Conservation (phyloP, 2,888 invertebrate genomes). For the Dasysyrphus albostriatus region DNA sequence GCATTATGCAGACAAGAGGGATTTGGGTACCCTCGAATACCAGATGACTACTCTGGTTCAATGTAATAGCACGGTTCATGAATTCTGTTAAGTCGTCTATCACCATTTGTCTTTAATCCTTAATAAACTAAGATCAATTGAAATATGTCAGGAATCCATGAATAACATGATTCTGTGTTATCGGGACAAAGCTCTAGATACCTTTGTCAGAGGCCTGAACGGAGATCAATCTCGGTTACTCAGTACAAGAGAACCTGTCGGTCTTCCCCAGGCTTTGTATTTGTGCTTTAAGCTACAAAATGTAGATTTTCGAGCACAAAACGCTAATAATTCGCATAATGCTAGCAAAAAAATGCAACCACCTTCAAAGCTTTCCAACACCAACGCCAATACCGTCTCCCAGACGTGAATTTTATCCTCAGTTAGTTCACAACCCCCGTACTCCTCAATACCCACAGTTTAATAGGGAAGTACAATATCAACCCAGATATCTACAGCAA, state of each 20-base stretch:
- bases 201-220: not conserved
- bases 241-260: not conserved
- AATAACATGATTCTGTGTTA: not conserved
- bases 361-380: no score
- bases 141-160: constrained; percentile 4
- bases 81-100: constrained; percentile 30
- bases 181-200: no score
- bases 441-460: constrained; percentile 33
- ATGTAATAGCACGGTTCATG: no score
- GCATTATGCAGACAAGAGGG: not conserved
- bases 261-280: constrained; percentile 2
- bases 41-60: constrained; percentile 23
- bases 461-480: not conserved
- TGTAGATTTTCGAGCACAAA: not conserved
- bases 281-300: not conserved
- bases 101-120: constrained; percentile 21
- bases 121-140: constrained; percentile 26
- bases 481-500: no score
- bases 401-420: constrained; percentile 38
- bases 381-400: no score
- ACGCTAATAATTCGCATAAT: not conserved
- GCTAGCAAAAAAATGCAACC: not conserved
- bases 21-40: constrained; percentile 19
- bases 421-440: constrained; percentile 47
- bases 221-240: not conserved